These are phyloP conservation scores for Gymnosoma rotundatum DNA, from an alignment of 2,888 invertebrate genomes.

Conservation along the genomic window DNA sequence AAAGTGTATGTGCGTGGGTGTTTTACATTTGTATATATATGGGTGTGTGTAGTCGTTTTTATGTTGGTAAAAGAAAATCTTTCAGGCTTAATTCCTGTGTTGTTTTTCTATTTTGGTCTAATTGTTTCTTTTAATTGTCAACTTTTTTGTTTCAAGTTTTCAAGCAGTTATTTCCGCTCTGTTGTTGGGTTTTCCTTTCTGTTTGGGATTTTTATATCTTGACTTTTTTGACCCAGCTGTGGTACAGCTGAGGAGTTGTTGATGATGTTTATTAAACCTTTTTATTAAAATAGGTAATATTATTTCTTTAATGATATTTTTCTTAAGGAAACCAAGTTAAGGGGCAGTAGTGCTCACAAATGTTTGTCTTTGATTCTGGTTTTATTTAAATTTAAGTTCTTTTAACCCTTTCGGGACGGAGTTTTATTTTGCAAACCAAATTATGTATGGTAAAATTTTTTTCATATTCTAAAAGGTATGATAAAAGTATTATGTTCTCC, in stretches of 20 bases:
- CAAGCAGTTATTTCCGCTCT: conserved; percentile 32
- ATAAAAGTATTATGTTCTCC: too few relatives aligned
- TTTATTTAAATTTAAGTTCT: too few relatives aligned
- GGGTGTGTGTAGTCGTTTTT: background rate
- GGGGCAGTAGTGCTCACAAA: too few relatives aligned
- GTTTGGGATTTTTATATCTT: conserved; percentile 3
- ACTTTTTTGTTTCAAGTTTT: conserved; percentile 52
- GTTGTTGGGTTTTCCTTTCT: conserved; percentile 6
- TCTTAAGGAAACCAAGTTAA: too few relatives aligned
- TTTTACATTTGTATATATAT: background rate
- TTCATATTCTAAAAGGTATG: too few relatives aligned
- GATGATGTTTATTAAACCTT: background rate
- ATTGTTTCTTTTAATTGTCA: conserved; percentile 61
- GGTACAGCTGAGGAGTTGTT: background rate
- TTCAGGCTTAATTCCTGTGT: conserved; percentile 36
- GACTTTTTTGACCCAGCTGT: background rate
- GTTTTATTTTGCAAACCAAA: too few relatives aligned
- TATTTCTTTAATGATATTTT: too few relatives aligned
- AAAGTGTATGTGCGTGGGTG: background rate
- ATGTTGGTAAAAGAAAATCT: conserved; percentile 11
- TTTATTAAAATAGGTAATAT: too few relatives aligned
- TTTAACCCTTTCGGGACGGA: too few relatives aligned
- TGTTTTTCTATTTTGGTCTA: conserved; percentile 49
- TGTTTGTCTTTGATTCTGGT: too few relatives aligned
- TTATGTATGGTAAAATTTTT: too few relatives aligned